Conservation (phyloP, 2,113 vertebrate genomes). For the Alaudala cheleensis region DNA sequence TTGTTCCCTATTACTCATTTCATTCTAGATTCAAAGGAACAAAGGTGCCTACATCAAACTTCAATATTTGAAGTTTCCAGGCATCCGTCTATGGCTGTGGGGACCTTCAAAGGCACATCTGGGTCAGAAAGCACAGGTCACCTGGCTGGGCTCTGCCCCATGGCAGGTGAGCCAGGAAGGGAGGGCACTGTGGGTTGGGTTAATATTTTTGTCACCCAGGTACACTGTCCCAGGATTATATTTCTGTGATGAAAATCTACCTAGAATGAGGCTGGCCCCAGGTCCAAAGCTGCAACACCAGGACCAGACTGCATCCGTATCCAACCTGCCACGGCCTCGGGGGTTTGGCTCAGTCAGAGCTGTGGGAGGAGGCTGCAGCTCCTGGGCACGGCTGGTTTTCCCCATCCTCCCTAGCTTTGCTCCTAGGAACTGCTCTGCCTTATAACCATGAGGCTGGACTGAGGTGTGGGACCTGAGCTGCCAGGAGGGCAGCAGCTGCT, state of each 20-base stretch:
- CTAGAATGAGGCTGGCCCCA: not conserved
- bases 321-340: not conserved
- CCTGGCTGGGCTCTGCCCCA: not conserved
- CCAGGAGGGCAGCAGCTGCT: not conserved
- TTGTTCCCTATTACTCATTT: not conserved
- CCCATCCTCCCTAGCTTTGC: not conserved
- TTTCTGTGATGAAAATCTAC: not conserved
- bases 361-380: not conserved
- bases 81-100: not conserved
- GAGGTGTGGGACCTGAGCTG: not conserved
- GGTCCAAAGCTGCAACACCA: not conserved
- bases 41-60: not conserved
- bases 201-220: not conserved
- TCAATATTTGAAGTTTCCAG: not conserved
- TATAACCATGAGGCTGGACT: not conserved
- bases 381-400: rapidly evolving
- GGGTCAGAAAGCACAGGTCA: not conserved
- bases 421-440: not conserved
- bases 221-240: not conserved
- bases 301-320: rapidly evolving
- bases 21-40: not conserved
- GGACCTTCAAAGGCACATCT: not conserved
- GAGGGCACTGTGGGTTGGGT: not conserved
- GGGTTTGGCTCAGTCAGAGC: not conserved
- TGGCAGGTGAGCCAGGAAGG: not conserved